A percentile compares a stretch with the other conserved stretches of the same genome.
These are phyloP conservation scores for Eumerus sabulonum DNA, from an alignment of 2,888 invertebrate species.

Conservation along the genomic window DNA sequence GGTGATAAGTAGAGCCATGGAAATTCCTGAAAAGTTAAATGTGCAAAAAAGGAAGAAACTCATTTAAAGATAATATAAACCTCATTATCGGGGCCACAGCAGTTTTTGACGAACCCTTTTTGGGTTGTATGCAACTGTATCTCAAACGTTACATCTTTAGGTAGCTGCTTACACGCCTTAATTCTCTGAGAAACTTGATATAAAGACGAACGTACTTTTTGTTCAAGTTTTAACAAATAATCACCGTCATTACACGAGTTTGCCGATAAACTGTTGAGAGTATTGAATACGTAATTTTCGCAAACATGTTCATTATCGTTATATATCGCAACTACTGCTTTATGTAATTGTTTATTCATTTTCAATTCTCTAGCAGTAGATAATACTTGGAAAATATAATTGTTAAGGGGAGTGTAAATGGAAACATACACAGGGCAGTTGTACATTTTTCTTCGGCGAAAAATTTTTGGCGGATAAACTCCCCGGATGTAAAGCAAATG, in stretches of 20 bases:
- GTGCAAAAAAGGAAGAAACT: neutral
- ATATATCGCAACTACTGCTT: conserved; percentile 74
- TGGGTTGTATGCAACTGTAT: conserved; percentile 76
- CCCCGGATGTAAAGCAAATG: conserved; percentile 75
- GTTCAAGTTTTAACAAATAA: conserved; percentile 75
- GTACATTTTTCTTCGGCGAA: conserved; percentile 75
- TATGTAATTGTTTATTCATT: conserved; percentile 69
- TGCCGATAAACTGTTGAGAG: neutral
- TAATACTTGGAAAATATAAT: conserved; percentile 74
- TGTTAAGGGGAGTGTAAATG: conserved; percentile 75
- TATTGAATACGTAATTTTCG: conserved; percentile 70
- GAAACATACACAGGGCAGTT: conserved; percentile 75
- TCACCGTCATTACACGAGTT: conserved; percentile 70
- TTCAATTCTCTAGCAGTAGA: conserved; percentile 72
- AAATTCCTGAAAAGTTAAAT: conserved; percentile 72
- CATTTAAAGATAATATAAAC: conserved; percentile 45
- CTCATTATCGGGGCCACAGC: conserved; percentile 73
- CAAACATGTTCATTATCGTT: conserved; percentile 65
- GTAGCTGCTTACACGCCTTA: conserved; percentile 73
- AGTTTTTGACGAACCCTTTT: conserved; percentile 72
- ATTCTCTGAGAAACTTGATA: conserved; percentile 74
- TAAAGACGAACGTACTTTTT: conserved; percentile 73
- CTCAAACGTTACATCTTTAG: conserved; percentile 73
- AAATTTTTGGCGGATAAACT: conserved; percentile 76
- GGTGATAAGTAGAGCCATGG: conserved; percentile 74